Evolutionary conservation across 2,113 vertebrate species (phyloP).

Genomic region (Sceloporus undulatus): DNA sequence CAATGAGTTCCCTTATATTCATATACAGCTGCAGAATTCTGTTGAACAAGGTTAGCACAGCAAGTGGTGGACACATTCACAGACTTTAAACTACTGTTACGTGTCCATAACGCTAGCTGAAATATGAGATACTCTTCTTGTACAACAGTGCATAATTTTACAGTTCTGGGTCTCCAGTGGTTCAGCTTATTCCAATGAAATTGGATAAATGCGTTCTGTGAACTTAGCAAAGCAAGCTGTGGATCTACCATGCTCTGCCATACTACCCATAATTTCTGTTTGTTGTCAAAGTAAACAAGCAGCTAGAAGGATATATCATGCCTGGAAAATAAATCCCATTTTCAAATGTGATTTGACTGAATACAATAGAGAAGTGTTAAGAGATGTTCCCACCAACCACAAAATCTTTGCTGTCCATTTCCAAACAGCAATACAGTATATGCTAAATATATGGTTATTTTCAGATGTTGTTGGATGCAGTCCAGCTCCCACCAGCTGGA

Average conservation of each 20-base stretch:
- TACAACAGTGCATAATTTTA: background rate
- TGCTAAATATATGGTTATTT: background rate
- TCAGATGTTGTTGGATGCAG: background rate
- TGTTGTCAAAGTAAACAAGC: background rate
- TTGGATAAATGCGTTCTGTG: background rate
- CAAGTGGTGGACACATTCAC: background rate
- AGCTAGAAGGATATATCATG: background rate
- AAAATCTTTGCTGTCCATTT: background rate
- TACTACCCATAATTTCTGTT: background rate
- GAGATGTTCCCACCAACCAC: background rate
- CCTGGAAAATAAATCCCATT: slow-evolving; percentile 8
- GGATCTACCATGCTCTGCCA: background rate
- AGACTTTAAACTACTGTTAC: background rate
- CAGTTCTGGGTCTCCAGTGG: background rate
- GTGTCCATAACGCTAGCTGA: background rate
- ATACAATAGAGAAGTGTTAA: background rate
- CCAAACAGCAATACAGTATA: background rate
- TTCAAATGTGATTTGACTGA: background rate
- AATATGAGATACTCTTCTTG: background rate
- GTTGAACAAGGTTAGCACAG: background rate
- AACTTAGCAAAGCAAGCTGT: background rate
- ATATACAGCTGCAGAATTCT: background rate
- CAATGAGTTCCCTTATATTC: background rate
- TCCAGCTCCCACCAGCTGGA: background rate
- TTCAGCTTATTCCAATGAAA: background rate